Base-by-base conservation (phyloP, 1,140 invertebrate genomes). In the Matsumurasca onukii region DNA sequence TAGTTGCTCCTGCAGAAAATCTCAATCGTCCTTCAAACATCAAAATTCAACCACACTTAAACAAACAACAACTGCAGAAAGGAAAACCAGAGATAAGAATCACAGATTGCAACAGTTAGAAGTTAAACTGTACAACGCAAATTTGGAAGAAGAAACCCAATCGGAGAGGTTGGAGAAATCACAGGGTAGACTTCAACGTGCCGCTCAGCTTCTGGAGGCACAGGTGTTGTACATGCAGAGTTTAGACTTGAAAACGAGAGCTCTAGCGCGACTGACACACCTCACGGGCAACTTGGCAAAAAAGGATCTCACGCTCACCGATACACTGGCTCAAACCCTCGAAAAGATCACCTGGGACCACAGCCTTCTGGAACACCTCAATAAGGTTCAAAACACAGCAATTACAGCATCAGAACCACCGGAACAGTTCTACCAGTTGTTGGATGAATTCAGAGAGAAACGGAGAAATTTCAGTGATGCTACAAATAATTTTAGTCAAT, bases 391-490 rank as follows among this genome's bases (percentile, higher is more conserved):
- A 48, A 45, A 17, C 17, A 17, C 31, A 1, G 29, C 30, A 17
- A 25, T 20, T 31, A 15, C n/a, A n/a, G 22, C 31, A 9, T 24
- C 13, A 22, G 62, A 65, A 20, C 27, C 31, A 2, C 62, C 62
- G 3, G 62, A 65, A 5, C 20, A 48, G 2, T 27, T 65, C 9
- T 1, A 25, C 15, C 62, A 65, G 27, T 39, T 65, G 31, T 12
- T 25, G 20, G 62, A 65, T 3, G 62, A 65, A 20, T 45, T 45
- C 22, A 48, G 31, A 45, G 62, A 65, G 62, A 65, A 65, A 25
- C 34, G 62, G 13, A 65, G 27, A 25, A 48, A 65, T 25, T 65
- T 48, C 62, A 45, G 2, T 20, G 27, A 22, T 2, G 24, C 39
- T 5, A 24, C 62, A 22, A 65, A 48, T 24, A 59, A 24, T n/a